Conservation (phyloP, 2,888 invertebrate species). For the Tortricodes alternella region DNA sequence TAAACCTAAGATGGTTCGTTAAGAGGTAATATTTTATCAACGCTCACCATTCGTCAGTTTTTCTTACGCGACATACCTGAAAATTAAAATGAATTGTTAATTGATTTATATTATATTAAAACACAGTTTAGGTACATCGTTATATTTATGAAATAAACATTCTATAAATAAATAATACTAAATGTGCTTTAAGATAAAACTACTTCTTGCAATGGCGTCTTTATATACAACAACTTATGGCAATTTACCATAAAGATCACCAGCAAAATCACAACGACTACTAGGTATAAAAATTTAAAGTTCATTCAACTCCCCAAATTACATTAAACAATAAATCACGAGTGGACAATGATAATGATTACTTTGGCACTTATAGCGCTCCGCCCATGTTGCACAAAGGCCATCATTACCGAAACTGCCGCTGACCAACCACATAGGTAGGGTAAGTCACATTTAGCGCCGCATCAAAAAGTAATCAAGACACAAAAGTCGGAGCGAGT, state of each 20-base stretch:
- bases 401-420: constrained; percentile 67
- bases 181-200: too few species aligned
- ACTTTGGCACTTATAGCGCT: constrained; percentile 68
- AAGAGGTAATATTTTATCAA: constrained; percentile 40
- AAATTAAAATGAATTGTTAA: constrained; percentile 5
- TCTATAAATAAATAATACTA: too few species aligned
- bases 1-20: constrained; percentile 49
- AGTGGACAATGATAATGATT: constrained; percentile 60
- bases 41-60: constrained; percentile 42
- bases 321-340: constrained; percentile 31
- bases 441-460: constrained; percentile 77
- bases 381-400: constrained; percentile 69
- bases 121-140: too few species aligned
- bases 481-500: constrained; percentile 72
- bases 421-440: constrained; percentile 67
- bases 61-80: constrained; percentile 30
- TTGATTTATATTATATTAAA: neutral
- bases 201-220: too few species aligned
- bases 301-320: constrained; percentile 34
- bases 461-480: constrained; percentile 81
- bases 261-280: too few species aligned
- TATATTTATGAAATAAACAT: too few species aligned
- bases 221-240: too few species aligned
- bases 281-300: neutral
- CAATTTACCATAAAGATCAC: too few species aligned